phyloP scores from a whole-genome alignment of 2,113 vertebrate genomes.

The Aptenodytes patagonicus region DNA sequence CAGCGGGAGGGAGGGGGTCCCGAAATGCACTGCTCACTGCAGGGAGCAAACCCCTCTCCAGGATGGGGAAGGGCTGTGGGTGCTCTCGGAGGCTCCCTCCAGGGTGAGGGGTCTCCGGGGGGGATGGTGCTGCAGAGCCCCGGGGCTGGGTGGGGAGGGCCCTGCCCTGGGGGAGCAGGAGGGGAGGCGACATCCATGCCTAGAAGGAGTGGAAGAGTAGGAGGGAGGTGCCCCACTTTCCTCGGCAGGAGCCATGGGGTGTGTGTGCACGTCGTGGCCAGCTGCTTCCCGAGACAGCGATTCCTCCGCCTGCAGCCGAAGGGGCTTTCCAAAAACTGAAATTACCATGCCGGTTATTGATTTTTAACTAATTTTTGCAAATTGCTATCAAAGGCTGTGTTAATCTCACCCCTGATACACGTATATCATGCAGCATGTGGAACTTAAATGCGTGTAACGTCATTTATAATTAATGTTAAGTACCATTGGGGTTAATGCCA shows the following conservation, averaged over 20 bases:
- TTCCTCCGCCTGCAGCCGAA: background rate
- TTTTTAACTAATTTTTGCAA: background rate
- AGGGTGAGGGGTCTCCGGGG: no score
- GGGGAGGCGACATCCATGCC: background rate
- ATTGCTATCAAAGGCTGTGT: background rate
- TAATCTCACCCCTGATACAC: background rate
- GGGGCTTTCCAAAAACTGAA: background rate
- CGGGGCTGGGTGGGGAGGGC: background rate
- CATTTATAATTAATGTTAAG: background rate
- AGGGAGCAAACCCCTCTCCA: background rate
- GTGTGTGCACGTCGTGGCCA: accelerated
- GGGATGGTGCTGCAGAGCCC: accelerated
- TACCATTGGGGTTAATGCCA: background rate
- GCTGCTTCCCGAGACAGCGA: accelerated
- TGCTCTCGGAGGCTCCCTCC: background rate
- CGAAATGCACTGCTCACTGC: accelerated
- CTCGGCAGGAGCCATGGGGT: accelerated
- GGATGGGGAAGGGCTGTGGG: background rate
- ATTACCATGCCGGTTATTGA: background rate
- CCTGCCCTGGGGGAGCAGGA: background rate
- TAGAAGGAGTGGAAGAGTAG: background rate
- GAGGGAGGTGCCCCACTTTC: background rate
- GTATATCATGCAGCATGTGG: accelerated
- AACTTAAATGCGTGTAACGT: background rate
- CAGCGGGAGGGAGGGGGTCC: background rate